Evolutionary conservation across 2,888 invertebrate species (phyloP), one percentile per base, ranked within the genome.

Genomic region (Nomada fabriciana): DNA sequence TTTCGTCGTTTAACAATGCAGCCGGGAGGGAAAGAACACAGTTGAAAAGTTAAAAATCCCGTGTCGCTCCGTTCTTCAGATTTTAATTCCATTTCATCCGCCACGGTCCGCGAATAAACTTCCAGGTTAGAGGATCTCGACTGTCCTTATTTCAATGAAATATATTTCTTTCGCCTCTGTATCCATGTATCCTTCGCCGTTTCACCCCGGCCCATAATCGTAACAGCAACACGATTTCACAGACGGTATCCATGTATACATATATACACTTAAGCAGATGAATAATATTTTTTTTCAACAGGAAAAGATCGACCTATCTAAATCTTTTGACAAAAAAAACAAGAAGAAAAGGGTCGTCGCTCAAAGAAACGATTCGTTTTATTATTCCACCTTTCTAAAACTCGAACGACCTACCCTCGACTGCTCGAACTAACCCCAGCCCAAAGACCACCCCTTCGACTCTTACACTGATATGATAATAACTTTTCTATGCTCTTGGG

Each of bases 21-120:
- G 36, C 11, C 11, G 9, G 53, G 43, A 47, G 47, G 18, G 55
- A 11, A 36, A 29, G 7, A n/a, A 18, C 20, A 52, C 55, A 23
- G 36, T 57, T 75, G 71, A 63, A 64, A 67, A 67, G 67, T 75
- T 75, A 60, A 68, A 82, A 83, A 82, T 29, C 55, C 47, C 42
- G 43, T 59, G 71, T 75, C 64, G 50, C 43, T 4, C 23, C 20
- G 50, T 59, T 52, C 61, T 70, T 15, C 59, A 64, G 71, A 75
- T 78, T 83, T 83, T 82, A 83, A 83, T 82, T 67, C 64, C 67
- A 82, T 78, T 82, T 75, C 59, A 82, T 57, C 69, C 63, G 25
- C 29, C 61, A 20, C 15, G 64, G 60, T 55, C 15, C 67, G 50
- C 63, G 72, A 69, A 69, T 43, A 47, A 68, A 42, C 68, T 76